Base-by-base conservation (phyloP, 2,797 vertebrate genomes). In the Artibeus jamaicensis region DNA sequence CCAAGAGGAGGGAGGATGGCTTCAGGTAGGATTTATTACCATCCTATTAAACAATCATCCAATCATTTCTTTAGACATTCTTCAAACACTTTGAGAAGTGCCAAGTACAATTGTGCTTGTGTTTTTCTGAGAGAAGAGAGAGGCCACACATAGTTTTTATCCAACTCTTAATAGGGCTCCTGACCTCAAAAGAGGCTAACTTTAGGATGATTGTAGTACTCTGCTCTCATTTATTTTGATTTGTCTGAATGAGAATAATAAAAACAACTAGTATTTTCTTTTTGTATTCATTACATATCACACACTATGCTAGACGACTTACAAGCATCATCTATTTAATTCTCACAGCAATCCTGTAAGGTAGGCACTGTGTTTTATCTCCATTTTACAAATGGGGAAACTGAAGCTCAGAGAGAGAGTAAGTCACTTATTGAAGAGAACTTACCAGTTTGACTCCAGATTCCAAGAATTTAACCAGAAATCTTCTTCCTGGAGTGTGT, bases 261-360 rank as follows among this genome's bases (percentile, higher is more conserved):
- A 85, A 55, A 91, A 81, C 3, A 81, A 21, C n/a, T 81, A 86
- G 84, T 73, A 59, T 85, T 90, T 92, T 85, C 70, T 91, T 94
- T 93, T 37, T 77, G 14, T 44, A 82, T 53, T 91, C 78, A 73
- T 42, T 68, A 70, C 14, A 82, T 37, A 68, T 83, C 68, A 53
- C 29, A 91, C 53, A 77, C 12, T 44, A 2, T 82, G 26, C 32
- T 86, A 39, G 21, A 37, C 24, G 21, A 92, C 76, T 91, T 93
- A 83, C 46, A 91, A 55, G 50, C 34, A 78, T 83, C 86, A 86
- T 73, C 16, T 74, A 91, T 88, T 91, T 86, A 86, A 93, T 93
- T 37, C 62, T 93, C 77, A 83, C 34, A 50, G 85, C 70, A 71
- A 78, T 24, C 32, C 65, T 59, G 16, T 87, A 70, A 94, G 16